Evolutionary conservation across 2,797 vertebrate species (phyloP).

Genomic region (Crypturellus tataupa): DNA sequence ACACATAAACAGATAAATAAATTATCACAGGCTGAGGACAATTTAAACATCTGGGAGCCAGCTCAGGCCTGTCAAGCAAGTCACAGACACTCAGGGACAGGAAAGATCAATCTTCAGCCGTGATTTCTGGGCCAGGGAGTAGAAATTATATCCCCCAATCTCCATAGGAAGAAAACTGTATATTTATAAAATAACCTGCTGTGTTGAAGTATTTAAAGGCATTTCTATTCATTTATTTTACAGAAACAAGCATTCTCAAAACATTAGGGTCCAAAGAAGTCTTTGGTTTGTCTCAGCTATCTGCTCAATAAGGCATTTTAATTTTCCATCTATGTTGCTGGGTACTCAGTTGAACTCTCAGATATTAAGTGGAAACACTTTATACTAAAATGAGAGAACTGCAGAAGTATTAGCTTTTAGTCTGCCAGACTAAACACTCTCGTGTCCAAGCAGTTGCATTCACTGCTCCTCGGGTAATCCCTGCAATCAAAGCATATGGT

Average conservation of each 20-base stretch:
- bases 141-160: conserved; percentile 37
- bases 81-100: conserved; percentile 79
- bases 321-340: neutral
- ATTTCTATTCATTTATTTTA: neutral
- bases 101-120: conserved; percentile 76
- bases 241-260: neutral
- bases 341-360: neutral
- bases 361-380: neutral
- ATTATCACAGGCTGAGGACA: conserved; percentile 80
- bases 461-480: neutral
- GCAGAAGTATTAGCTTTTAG: neutral
- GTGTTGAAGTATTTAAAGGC: neutral
- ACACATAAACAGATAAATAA: conserved; percentile 85
- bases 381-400: neutral
- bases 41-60: conserved; percentile 84
- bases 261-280: neutral
- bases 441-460: neutral
- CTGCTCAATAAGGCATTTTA: neutral
- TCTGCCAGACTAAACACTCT: conserved; percentile 23
- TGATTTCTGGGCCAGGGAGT: conserved; percentile 56
- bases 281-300: neutral
- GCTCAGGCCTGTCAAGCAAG: conserved; percentile 81
- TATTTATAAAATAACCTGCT: neutral
- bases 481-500: neutral
- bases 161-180: neutral